phyloP scores from a whole-genome alignment of 2,113 vertebrate species.

The Smithornis capensis region DNA sequence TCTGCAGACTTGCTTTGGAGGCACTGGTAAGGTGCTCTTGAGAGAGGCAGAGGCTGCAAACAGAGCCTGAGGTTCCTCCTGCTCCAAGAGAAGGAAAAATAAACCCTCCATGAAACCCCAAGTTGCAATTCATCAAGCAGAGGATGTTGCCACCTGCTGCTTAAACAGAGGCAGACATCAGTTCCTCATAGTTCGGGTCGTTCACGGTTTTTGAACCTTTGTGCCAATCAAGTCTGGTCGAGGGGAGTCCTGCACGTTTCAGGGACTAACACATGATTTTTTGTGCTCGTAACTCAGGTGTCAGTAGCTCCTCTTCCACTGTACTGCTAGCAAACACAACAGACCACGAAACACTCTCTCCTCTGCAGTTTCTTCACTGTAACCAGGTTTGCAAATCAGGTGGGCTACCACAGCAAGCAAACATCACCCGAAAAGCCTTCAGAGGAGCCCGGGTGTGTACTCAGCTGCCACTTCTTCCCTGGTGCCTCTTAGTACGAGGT shows the following conservation, averaged over 20 bases:
- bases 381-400: not conserved
- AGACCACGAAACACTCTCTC: not conserved
- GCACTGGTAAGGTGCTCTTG: not conserved
- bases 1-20: not conserved
- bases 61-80: not conserved
- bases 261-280: not conserved
- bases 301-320: not conserved
- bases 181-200: not conserved
- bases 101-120: fast-evolving
- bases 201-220: not conserved
- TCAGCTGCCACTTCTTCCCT: not conserved
- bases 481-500: not conserved
- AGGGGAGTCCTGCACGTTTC: too few relatives aligned
- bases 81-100: not conserved
- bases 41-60: not conserved
- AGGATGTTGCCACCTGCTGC: conserved; percentile 54
- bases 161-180: not conserved
- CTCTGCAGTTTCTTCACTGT: not conserved
- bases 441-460: not conserved
- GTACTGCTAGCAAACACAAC: not conserved
- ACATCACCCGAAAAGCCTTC: not conserved
- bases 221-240: not conserved
- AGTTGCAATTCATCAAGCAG: not conserved
- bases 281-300: not conserved
- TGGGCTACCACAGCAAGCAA: not conserved